These are phyloP conservation scores for Battus philenor DNA, from an alignment of 1,140 invertebrate species.

Conservation along the genomic window DNA sequence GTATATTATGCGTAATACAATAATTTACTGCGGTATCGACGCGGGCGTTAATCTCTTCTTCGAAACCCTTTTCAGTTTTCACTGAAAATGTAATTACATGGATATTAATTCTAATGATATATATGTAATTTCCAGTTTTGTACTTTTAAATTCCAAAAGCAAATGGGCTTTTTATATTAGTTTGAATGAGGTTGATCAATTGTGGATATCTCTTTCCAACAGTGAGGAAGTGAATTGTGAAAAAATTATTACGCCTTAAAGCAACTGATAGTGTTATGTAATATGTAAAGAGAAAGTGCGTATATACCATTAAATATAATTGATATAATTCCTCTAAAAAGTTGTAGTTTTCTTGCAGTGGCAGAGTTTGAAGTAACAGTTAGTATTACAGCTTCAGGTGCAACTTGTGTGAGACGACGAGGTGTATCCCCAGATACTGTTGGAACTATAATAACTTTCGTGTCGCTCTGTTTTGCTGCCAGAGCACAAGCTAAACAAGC, in stretches of 20 bases:
- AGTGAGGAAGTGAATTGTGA: too few relatives aligned
- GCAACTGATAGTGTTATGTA: too few relatives aligned
- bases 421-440: slow-evolving; percentile 27
- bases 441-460: slow-evolving; percentile 19
- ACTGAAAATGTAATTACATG: slow-evolving; percentile 19
- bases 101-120: too few relatives aligned
- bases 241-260: too few relatives aligned
- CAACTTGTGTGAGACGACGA: slow-evolving; percentile 16
- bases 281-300: too few relatives aligned
- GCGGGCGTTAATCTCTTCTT: not conserved
- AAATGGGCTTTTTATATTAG: too few relatives aligned
- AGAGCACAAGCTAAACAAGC: slow-evolving; percentile 22
- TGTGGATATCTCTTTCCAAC: too few relatives aligned
- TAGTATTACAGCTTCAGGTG: slow-evolving; percentile 20
- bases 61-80: slow-evolving; percentile 10
- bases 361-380: slow-evolving; percentile 17
- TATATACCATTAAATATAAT: slow-evolving; percentile 29
- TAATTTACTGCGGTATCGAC: not conserved
- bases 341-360: slow-evolving; percentile 21
- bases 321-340: slow-evolving; percentile 25
- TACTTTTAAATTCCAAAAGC: too few relatives aligned
- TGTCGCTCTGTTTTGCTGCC: slow-evolving; percentile 15
- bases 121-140: too few relatives aligned
- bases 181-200: too few relatives aligned
- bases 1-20: slow-evolving; percentile 8